phyloP scores from a whole-genome alignment of 2,888 invertebrate species.

The Oasisia sp. region DNA sequence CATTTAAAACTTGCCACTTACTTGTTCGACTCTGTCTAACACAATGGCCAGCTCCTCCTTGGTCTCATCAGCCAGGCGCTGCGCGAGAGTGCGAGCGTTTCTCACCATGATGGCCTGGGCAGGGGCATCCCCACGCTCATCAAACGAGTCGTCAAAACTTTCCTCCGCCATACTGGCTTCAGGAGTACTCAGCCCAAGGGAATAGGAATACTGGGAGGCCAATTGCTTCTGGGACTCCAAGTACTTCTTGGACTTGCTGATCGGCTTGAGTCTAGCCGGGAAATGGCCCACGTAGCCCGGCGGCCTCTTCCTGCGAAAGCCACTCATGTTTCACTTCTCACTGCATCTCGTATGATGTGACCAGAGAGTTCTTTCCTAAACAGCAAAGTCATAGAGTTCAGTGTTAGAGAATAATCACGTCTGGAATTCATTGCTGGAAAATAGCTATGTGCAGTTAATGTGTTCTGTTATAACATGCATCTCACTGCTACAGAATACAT shows the following conservation, averaged over 20 bases:
- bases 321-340: not conserved
- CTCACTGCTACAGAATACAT: not conserved
- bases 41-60: constrained; percentile 62
- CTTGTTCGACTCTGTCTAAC: constrained; percentile 59
- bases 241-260: not conserved
- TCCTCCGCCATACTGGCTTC: not conserved
- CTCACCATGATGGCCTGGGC: constrained; percentile 62
- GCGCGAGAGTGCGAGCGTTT: constrained; percentile 58
- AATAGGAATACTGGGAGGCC: not conserved
- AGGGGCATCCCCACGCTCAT: constrained; percentile 60
- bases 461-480: not conserved
- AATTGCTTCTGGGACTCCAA: not conserved
- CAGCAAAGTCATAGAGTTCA: not conserved
- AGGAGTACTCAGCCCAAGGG: not conserved
- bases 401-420: not conserved
- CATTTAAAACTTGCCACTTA: constrained; percentile 38
- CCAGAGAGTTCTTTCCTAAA: not conserved
- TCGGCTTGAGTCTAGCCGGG: not conserved
- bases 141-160: constrained; percentile 33
- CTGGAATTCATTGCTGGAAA: not conserved
- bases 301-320: not conserved
- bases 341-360: not conserved
- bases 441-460: not conserved
- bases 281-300: not conserved
- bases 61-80: constrained; percentile 61